phyloP scores from a whole-genome alignment of 1,140 invertebrate species.

The Samia ricini region DNA sequence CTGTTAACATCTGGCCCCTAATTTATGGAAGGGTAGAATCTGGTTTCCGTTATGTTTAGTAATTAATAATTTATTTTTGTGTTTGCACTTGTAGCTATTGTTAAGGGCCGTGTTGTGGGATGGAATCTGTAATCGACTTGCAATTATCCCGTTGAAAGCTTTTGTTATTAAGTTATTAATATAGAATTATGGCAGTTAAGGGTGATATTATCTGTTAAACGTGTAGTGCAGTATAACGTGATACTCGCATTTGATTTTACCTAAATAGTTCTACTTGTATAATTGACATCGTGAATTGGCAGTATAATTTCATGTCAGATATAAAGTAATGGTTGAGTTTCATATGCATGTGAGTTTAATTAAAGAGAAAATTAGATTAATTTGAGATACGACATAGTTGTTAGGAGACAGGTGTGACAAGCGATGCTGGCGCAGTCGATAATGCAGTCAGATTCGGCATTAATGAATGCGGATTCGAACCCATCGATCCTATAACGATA shows the following conservation, averaged over 20 bases:
- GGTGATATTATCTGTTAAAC: neutral
- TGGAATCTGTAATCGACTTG: slow-evolving; percentile 31
- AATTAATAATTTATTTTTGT: slow-evolving; percentile 75
- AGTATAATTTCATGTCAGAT: too few relatives aligned
- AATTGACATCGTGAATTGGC: too few relatives aligned
- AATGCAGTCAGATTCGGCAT: too few relatives aligned
- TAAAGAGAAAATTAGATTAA: too few relatives aligned
- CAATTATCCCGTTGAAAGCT: neutral
- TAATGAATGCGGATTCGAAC: too few relatives aligned
- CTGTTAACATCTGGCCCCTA: slow-evolving; percentile 72
- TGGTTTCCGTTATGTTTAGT: slow-evolving; percentile 56
- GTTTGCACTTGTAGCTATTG: slow-evolving; percentile 57
- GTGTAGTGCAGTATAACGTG: neutral
- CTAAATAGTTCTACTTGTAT: neutral
- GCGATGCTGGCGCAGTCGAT: too few relatives aligned
- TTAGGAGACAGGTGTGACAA: too few relatives aligned
- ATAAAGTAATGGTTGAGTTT: too few relatives aligned
- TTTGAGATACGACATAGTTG: too few relatives aligned
- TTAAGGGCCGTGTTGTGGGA: slow-evolving; percentile 35
- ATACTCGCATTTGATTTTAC: neutral
- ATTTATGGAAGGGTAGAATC: slow-evolving; percentile 66
- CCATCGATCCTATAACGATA: too few relatives aligned
- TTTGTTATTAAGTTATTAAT: slow-evolving; percentile 2
- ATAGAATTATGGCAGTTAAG: neutral
- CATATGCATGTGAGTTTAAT: too few relatives aligned